Evolutionary conservation across 2,888 invertebrate genomes (phyloP).

Genomic region (Agrilus mali): DNA sequence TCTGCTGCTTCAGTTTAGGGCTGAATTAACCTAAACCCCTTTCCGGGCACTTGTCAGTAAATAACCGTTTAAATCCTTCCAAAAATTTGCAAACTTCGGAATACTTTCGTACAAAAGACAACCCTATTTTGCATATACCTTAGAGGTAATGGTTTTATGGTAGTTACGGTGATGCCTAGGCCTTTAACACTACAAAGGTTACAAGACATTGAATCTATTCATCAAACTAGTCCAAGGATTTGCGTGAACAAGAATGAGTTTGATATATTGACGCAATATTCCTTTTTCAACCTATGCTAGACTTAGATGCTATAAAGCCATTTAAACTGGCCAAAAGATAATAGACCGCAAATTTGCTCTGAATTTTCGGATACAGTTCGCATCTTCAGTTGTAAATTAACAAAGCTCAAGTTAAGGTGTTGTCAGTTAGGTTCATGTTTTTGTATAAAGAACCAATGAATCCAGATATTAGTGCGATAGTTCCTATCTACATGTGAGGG

Average conservation of each 20-base stretch:
- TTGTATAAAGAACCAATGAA: no score
- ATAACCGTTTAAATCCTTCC: constrained; percentile 8
- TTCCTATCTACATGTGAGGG: no score
- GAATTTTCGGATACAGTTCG: constrained; percentile 30
- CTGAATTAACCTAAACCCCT: no score
- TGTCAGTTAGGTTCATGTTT: constrained; percentile 1
- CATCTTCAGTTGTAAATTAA: constrained; percentile 26
- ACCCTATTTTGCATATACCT: no score
- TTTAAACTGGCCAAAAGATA: constrained; percentile 35
- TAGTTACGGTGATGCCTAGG: no score
- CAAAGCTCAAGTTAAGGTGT: constrained; percentile 12
- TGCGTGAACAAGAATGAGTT: constrained; percentile 20
- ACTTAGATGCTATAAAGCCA: constrained; percentile 34
- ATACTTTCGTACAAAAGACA: constrained; percentile 6
- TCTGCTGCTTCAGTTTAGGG: no score
- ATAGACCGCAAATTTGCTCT: constrained; percentile 35
- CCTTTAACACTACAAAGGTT: no score
- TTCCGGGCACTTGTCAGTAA: no score
- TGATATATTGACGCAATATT: constrained; percentile 31
- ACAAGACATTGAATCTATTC: no score
- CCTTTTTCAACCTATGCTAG: constrained; percentile 29
- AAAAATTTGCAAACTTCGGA: constrained; percentile 11
- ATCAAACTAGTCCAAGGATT: constrained; percentile 5
- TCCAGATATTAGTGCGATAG: no score
- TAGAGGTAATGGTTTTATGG: no score